Conservation (phyloP, 2,888 invertebrate species). For the Silvanus unidentatus region DNA sequence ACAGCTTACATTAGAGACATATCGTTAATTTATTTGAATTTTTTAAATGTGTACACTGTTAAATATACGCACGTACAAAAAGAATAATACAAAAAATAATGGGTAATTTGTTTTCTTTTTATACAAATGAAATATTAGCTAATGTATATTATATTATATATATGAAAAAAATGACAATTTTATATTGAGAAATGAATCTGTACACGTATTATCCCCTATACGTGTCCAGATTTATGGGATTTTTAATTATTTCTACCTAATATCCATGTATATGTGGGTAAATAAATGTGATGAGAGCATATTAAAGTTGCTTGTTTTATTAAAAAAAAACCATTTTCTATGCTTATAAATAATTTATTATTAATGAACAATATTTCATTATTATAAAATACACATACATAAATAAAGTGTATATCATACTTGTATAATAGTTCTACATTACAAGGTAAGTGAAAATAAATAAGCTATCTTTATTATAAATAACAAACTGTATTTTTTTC, state of each 20-base stretch:
- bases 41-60: slow-evolving; percentile 37
- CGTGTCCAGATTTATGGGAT: slow-evolving; percentile 16
- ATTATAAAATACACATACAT: neutral
- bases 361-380: slow-evolving; percentile 2
- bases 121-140: slow-evolving; percentile 31
- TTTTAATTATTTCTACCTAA: slow-evolving; percentile 35
- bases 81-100: slow-evolving; percentile 19
- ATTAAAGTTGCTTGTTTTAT: slow-evolving; percentile 5
- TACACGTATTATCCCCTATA: slow-evolving; percentile 22
- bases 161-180: slow-evolving; percentile 17
- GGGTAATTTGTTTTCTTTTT: slow-evolving; percentile 29
- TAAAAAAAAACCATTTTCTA: slow-evolving; percentile 2
- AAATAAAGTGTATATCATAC: too few relatives aligned
- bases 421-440: too few relatives aligned
- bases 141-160: slow-evolving; percentile 14
- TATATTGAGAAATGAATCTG: slow-evolving; percentile 21
- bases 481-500: too few relatives aligned
- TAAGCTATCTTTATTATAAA: too few relatives aligned
- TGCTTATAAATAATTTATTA: neutral
- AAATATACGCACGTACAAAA: slow-evolving; percentile 34
- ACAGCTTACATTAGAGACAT: slow-evolving; percentile 4
- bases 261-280: slow-evolving; percentile 38
- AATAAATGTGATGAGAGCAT: slow-evolving; percentile 37
- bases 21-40: slow-evolving; percentile 25
- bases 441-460: too few relatives aligned